These are phyloP conservation scores for Bombus terrestris DNA, from an alignment of 1,140 invertebrate species.

Conservation along the genomic window DNA sequence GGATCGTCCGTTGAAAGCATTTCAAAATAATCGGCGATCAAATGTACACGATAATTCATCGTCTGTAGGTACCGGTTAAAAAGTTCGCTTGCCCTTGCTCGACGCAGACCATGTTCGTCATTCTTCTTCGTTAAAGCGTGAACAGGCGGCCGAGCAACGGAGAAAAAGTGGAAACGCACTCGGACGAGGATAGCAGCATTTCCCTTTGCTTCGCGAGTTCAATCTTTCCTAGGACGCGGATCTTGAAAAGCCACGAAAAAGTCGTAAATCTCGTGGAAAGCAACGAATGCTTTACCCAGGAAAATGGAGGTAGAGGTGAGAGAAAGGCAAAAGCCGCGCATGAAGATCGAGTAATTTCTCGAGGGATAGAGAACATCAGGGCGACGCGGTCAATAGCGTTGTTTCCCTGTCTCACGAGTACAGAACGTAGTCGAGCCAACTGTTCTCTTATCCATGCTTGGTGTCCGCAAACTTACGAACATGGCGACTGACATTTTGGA, in stretches of 20 bases:
- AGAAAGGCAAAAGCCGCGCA: conserved; percentile 6
- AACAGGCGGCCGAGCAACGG: not conserved
- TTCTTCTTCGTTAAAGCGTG: conserved; percentile 44
- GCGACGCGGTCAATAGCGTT: not conserved
- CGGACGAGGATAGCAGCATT: not conserved
- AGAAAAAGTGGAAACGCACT: not conserved
- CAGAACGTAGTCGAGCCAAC: not conserved
- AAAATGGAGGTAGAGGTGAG: not conserved
- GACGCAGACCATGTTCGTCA: not conserved
- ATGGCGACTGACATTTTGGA: not conserved
- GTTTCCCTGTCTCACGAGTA: not conserved
- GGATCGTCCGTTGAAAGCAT: not conserved
- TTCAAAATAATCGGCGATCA: conserved; percentile 1
- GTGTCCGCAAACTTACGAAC: not conserved
- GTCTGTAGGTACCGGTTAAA: not conserved
- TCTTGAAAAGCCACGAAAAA: conserved; percentile 42
- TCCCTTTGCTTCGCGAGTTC: not conserved
- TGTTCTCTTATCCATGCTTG: not conserved
- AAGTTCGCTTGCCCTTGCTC: not conserved
- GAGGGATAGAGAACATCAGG: conserved; percentile 5
- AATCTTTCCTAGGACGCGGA: not conserved
- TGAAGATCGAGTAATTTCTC: conserved; percentile 63
- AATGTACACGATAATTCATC: not conserved
- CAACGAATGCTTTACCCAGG: conserved; percentile 29
- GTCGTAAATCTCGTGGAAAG: conserved; percentile 57